phyloP scores from a whole-genome alignment of 2,113 vertebrate genomes.

The Crotophaga sulcirostris region DNA sequence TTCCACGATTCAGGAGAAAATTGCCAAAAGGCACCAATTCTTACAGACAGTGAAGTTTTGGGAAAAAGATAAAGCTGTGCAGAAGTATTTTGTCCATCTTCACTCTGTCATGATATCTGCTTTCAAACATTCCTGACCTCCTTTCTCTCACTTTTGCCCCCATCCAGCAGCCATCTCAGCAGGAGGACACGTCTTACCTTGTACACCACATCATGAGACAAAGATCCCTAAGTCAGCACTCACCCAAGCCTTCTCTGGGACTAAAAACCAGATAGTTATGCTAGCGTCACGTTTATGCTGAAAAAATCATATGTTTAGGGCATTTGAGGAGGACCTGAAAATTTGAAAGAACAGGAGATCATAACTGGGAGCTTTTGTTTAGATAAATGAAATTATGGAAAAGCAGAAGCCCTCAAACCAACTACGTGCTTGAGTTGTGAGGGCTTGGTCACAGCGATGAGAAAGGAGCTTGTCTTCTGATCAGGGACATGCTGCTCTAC shows the following conservation, averaged over 20 bases:
- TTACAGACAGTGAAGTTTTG: conserved; percentile 33
- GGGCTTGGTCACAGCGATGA: not conserved
- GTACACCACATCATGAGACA: not conserved
- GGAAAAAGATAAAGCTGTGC: not conserved
- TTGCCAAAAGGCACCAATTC: not conserved
- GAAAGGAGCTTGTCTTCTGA: not conserved
- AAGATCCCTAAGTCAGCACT: not conserved
- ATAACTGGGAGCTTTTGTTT: not conserved
- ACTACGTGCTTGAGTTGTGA: not conserved
- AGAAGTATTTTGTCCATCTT: not conserved
- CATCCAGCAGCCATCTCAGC: not conserved
- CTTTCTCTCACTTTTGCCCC: not conserved
- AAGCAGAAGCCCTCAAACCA: not conserved
- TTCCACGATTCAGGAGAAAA: conserved; percentile 18
- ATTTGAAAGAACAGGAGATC: not conserved
- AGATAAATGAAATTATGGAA: not conserved
- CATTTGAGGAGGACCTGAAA: not conserved
- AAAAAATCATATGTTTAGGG: not conserved
- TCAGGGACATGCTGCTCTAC: not conserved
- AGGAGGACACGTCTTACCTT: not conserved
- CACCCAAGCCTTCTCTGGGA: not conserved
- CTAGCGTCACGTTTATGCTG: not conserved
- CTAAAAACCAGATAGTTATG: not conserved
- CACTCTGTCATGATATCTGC: not conserved
- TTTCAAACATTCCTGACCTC: not conserved